phyloP scores from a whole-genome alignment of 2,888 invertebrate species.

The Deilephila porcellus region DNA sequence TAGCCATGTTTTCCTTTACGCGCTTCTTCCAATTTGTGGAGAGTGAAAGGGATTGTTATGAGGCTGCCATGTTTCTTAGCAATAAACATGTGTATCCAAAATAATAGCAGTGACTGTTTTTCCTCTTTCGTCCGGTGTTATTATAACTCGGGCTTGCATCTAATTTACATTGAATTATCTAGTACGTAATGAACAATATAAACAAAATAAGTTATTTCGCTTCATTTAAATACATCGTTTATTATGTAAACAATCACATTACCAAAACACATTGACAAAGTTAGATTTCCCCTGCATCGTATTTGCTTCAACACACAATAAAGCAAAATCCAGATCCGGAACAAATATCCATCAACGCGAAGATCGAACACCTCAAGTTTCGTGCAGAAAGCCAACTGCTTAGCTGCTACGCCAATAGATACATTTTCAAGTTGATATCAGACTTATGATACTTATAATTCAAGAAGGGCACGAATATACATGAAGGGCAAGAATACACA shows the following conservation, averaged over 20 bases:
- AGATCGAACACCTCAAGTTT: too few species aligned
- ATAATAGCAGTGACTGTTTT: slow-evolving; percentile 80
- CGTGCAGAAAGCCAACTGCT: too few species aligned
- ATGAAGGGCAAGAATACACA: background rate
- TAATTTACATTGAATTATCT: background rate
- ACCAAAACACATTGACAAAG: too few species aligned
- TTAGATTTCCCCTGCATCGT: too few species aligned
- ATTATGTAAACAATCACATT: too few species aligned
- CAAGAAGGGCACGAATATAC: too few species aligned
- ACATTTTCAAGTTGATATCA: background rate
- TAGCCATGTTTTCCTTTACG: slow-evolving; percentile 84
- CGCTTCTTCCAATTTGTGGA: slow-evolving; percentile 84
- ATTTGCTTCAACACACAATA: too few species aligned
- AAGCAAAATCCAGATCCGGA: too few species aligned
- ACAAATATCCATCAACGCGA: too few species aligned
- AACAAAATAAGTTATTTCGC: background rate
- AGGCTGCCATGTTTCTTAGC: slow-evolving; percentile 82
- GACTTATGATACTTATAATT: background rate
- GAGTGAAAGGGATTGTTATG: slow-evolving; percentile 85
- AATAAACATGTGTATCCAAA: slow-evolving; percentile 84
- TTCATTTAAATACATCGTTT: background rate
- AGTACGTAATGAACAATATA: background rate
- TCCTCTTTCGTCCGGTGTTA: slow-evolving; percentile 45
- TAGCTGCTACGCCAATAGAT: too few species aligned
- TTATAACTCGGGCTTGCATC: background rate